Conservation (phyloP, 2,888 invertebrate species). For the Allophyes oxyacanthae region DNA sequence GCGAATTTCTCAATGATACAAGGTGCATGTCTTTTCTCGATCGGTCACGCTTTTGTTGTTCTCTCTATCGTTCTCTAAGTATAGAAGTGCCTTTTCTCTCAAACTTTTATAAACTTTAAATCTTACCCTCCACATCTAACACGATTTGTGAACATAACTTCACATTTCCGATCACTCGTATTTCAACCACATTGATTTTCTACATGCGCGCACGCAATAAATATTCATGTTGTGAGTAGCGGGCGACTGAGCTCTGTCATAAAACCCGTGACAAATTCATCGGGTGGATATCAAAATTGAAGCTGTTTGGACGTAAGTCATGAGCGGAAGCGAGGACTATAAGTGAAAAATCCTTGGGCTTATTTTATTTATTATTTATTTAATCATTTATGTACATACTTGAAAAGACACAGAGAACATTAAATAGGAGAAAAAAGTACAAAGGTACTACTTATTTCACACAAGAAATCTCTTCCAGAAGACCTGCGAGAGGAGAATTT, state of each 20-base stretch:
- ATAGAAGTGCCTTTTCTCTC: no score
- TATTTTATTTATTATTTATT: no score
- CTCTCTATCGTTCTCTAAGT: no score
- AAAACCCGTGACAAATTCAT: slow-evolving; percentile 70
- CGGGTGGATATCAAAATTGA: slow-evolving; percentile 65
- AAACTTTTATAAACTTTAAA: neutral
- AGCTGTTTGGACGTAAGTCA: slow-evolving; percentile 23
- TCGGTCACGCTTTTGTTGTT: neutral
- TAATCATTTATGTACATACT: neutral
- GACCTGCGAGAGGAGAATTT: no score
- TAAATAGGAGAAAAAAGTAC: no score
- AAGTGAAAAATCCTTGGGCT: no score
- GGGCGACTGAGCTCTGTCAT: slow-evolving; percentile 38
- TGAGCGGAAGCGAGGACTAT: slow-evolving; percentile 10
- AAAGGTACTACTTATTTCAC: no score
- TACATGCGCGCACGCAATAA: slow-evolving; percentile 30
- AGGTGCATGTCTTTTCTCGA: no score
- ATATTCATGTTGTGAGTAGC: slow-evolving; percentile 52
- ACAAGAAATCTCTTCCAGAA: no score
- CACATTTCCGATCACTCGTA: slow-evolving; percentile 11
- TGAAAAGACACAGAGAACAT: no score
- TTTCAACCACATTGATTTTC: slow-evolving; percentile 21
- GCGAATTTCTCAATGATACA: no score
- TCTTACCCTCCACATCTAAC: neutral
- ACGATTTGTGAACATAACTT: slow-evolving; percentile 9